A percentile compares a stretch with the other conserved stretches of the same genome.
These are phyloP conservation scores for Nomada ruficornis DNA, from an alignment of 2,888 invertebrate genomes.

Conservation along the genomic window DNA sequence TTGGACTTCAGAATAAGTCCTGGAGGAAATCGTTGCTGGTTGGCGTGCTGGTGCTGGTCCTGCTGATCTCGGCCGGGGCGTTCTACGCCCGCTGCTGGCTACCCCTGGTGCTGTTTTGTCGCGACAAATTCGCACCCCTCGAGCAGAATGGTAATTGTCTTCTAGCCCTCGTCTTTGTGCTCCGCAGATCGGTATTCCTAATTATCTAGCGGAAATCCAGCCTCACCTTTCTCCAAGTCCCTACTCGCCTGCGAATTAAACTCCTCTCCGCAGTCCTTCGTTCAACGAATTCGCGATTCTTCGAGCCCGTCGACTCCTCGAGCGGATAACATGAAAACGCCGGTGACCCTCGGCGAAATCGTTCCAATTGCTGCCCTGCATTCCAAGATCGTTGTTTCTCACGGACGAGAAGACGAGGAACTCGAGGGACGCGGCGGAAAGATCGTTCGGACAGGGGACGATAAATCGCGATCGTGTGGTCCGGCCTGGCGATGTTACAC, in stretches of 20 bases:
- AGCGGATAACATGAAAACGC: slow-evolving; percentile 2
- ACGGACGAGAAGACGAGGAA: too few species aligned
- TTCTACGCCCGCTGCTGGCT: slow-evolving; percentile 86
- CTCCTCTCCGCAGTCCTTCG: background rate
- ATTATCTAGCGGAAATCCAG: slow-evolving; percentile 35
- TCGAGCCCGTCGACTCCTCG: too few species aligned
- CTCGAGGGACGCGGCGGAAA: background rate
- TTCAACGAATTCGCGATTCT: too few species aligned
- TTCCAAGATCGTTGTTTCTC: too few species aligned
- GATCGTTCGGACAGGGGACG: slow-evolving; percentile 7
- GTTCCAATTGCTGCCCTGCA: too few species aligned
- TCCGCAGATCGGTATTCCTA: slow-evolving; percentile 48
- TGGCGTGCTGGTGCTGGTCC: slow-evolving; percentile 85
- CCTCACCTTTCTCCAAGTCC: background rate
- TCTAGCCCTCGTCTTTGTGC: slow-evolving; percentile 13
- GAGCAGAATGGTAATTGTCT: slow-evolving; percentile 83
- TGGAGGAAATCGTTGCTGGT: slow-evolving; percentile 87
- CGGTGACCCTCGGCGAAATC: too few species aligned
- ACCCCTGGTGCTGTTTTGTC: slow-evolving; percentile 84
- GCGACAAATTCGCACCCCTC: slow-evolving; percentile 84
- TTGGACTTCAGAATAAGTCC: slow-evolving; percentile 81
- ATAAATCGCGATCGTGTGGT: slow-evolving; percentile 27
- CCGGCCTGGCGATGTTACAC: slow-evolving; percentile 37
- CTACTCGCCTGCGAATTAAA: slow-evolving; percentile 30
- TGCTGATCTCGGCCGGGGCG: slow-evolving; percentile 85